These are phyloP conservation scores for Albula goreensis DNA, from an alignment of 2,113 vertebrate species.

Conservation along the genomic window DNA sequence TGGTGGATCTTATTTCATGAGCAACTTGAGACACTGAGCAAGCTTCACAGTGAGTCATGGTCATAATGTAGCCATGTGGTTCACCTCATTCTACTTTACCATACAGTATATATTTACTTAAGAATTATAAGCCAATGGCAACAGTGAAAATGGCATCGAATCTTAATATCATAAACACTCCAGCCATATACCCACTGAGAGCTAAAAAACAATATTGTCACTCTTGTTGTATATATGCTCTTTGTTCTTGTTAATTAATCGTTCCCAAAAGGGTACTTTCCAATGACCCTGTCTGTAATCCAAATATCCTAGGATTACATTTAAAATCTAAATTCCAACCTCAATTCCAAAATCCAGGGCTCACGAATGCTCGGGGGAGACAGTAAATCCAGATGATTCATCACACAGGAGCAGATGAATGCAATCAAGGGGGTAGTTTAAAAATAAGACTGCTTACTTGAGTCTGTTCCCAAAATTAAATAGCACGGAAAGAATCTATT, in stretches of 20 bases:
- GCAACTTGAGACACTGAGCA: background rate
- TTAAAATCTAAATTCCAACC: conserved; percentile 15
- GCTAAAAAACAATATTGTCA: background rate
- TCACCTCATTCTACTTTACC: background rate
- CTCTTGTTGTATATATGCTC: background rate
- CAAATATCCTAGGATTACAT: conserved; percentile 27
- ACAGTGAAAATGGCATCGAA: background rate
- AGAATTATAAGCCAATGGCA: background rate
- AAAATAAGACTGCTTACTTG: conserved; percentile 6
- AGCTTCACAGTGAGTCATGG: background rate
- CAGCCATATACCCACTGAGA: background rate
- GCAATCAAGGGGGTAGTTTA: conserved; percentile 23
- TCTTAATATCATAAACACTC: background rate
- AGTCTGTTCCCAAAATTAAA: conserved; percentile 12
- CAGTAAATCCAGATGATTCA: conserved; percentile 1
- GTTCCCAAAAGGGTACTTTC: background rate
- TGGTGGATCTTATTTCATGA: background rate
- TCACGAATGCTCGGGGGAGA: conserved; percentile 23
- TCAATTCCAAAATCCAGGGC: conserved; percentile 20
- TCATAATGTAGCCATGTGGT: background rate
- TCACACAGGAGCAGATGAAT: conserved; percentile 14
- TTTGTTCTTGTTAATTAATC: conserved; percentile 6
- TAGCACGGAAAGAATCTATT: background rate
- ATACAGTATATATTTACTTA: no score
- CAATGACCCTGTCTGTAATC: conserved; percentile 15